A percentile compares a stretch with the other conserved stretches of the same genome.
phyloP scores from a whole-genome alignment of 1,140 invertebrate species.

The Maniola jurtina region DNA sequence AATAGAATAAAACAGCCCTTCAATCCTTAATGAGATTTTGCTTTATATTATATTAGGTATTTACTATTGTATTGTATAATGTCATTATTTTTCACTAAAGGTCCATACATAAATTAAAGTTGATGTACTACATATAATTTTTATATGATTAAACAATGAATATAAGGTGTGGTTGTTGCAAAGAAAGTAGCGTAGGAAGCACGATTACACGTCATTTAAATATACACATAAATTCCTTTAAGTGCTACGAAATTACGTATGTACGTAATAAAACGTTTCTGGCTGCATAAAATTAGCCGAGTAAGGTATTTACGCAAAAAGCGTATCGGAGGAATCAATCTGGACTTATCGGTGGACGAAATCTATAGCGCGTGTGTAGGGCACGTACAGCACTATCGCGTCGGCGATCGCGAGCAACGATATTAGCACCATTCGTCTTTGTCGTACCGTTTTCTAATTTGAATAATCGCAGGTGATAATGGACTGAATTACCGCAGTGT shows the following conservation, averaged over 20 bases:
- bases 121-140: no score
- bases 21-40: neutral
- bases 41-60: neutral
- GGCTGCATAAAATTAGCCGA: slow-evolving; percentile 38
- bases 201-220: neutral
- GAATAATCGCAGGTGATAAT: slow-evolving; percentile 76
- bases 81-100: neutral
- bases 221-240: no score
- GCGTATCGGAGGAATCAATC: slow-evolving; percentile 71
- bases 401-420: slow-evolving; percentile 59
- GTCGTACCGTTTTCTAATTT: slow-evolving; percentile 75
- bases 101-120: no score
- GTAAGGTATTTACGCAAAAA: slow-evolving; percentile 72
- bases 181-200: neutral
- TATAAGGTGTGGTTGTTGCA: neutral
- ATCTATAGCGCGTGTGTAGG: slow-evolving; percentile 68
- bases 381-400: slow-evolving; percentile 60
- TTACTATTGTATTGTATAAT: no score
- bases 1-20: slow-evolving; percentile 13
- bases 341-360: slow-evolving; percentile 58
- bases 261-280: neutral
- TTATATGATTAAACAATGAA: neutral
- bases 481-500: slow-evolving; percentile 28
- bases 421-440: slow-evolving; percentile 77
- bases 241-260: neutral